Conservation (phyloP, 2,888 invertebrate genomes). For the Galeruca laticollis region DNA sequence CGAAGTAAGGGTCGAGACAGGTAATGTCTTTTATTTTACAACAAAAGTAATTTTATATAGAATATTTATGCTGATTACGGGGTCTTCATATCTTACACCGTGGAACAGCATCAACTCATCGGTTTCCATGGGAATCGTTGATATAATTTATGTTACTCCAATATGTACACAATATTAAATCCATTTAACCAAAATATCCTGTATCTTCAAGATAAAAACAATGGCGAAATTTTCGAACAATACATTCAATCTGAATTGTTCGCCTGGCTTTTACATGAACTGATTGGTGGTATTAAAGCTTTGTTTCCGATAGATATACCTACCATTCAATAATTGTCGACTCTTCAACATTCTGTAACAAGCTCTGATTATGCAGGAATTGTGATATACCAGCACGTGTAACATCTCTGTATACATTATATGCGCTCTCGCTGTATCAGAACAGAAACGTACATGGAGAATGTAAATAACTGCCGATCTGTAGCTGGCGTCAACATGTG, state of each 20-base stretch:
- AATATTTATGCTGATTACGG: too few relatives aligned
- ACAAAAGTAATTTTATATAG: too few relatives aligned
- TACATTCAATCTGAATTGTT: background rate
- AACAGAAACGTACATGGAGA: background rate
- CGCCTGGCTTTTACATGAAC: constrained; percentile 2
- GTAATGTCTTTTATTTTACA: too few relatives aligned
- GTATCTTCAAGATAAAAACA: background rate
- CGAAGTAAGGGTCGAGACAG: too few relatives aligned
- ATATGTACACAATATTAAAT: background rate
- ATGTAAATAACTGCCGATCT: background rate
- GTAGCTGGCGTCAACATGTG: background rate
- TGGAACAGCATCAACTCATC: too few relatives aligned
- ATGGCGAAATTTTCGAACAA: background rate
- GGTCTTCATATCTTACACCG: too few relatives aligned
- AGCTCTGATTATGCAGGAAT: background rate
- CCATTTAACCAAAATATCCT: too few relatives aligned
- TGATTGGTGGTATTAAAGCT: background rate
- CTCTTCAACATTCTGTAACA: constrained; percentile 23
- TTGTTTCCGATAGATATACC: constrained; percentile 11
- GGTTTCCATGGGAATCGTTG: too few relatives aligned
- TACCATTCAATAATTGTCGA: constrained; percentile 28
- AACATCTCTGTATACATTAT: background rate
- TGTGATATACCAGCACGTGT: background rate
- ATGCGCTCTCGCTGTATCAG: background rate
- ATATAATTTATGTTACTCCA: too few relatives aligned